phyloP scores from a whole-genome alignment of 2,888 invertebrate species.

The Cephus runcator region DNA sequence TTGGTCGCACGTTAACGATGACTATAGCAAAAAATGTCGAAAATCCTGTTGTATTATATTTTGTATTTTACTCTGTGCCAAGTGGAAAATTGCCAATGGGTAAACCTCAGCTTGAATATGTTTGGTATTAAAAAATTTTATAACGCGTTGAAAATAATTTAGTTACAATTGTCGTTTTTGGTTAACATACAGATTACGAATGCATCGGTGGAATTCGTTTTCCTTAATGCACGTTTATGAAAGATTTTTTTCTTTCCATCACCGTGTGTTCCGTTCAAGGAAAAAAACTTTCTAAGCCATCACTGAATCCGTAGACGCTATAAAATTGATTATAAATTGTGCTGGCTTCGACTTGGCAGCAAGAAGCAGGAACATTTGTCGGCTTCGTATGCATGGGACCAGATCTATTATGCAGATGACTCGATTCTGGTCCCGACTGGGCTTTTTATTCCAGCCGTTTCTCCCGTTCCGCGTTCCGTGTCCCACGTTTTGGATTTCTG shows the following conservation, averaged over 20 bases:
- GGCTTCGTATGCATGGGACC: constrained; percentile 15
- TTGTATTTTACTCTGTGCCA: background rate
- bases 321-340: constrained; percentile 23
- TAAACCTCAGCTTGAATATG: background rate
- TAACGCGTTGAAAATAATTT: background rate
- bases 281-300: background rate
- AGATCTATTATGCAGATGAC: constrained; percentile 21
- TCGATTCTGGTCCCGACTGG: constrained; percentile 2
- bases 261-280: background rate
- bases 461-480: background rate
- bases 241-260: background rate
- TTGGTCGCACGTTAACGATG: background rate
- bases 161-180: too few relatives aligned
- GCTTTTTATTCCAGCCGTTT: background rate
- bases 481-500: background rate
- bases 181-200: background rate
- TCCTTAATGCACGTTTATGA: background rate
- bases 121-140: background rate
- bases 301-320: constrained; percentile 10
- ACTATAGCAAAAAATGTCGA: background rate
- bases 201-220: background rate
- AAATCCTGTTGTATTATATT: background rate
- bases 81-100: background rate
- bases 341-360: constrained; percentile 15
- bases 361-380: constrained; percentile 16